Evolutionary conservation across 2,797 vertebrate species (phyloP), one percentile per base, ranked within the genome.

Genomic region (Notamacropus eugenii): DNA sequence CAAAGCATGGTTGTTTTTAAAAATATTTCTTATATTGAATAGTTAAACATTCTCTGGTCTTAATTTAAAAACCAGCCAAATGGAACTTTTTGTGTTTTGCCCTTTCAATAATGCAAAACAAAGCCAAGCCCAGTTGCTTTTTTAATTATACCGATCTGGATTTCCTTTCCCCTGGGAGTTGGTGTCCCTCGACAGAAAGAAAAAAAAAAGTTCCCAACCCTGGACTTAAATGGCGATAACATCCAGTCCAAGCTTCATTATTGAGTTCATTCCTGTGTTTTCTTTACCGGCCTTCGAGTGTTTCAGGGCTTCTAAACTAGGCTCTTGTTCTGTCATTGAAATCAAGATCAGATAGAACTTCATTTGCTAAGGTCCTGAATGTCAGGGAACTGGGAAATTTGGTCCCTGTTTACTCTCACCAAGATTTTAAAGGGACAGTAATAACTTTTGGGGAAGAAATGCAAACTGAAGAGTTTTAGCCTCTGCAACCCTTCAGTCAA

Each of bases 51-150:
- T 87, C 40, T 87, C 74, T 87, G 74, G 74, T 87, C 40, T 87
- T 87, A 87, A 87, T 87, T 87, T 87, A 50, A 87, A 87, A 87
- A 87, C 40, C 74, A 87, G 74, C 74, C 74, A 87, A 87, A 87
- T 87, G 74, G 74, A 87, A 87, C 74, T 87, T 87, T 82, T 87
- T 87, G 74, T 87, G 74, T 46, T 87, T 87, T 87, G 74, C 40
- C 74, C 74, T 87, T 87, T 87, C 74, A 87, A 50, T 50, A 87
- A 46, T 87, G 40, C 74, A 87, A 87, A 87, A 87, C 74, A 87
- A 87, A 87, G 74, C 74, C 74, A 87, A 40, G 40, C 40, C 40
- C 74, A 87, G 74, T 87, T 87, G 74, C 74, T 87, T 87, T 87
- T 87, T 87, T 46, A 87, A 87, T 87, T 87, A 87, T 50, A 24